Percentiles rank a stretch among this genome's conserved stretches.
Evolutionary conservation across 2,888 invertebrate genomes (phyloP).

Genomic region (Drepanosiphum platanoidis): DNA sequence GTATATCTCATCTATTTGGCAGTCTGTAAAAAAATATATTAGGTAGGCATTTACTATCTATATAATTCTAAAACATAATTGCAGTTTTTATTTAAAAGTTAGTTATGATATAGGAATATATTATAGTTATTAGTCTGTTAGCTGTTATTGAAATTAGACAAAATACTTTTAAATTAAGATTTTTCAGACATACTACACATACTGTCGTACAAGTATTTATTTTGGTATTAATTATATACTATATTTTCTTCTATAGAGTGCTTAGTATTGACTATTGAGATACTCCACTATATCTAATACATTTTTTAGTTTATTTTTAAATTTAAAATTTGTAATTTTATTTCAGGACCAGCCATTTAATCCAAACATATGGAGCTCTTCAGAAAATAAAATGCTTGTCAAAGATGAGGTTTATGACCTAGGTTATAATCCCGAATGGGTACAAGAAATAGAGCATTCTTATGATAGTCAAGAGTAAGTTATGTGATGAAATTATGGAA

Average conservation of each 20-base stretch:
- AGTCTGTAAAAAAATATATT: no score
- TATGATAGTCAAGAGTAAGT: conserved; percentile 31
- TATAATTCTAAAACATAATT: not conserved
- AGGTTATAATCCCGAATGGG: conserved; percentile 73
- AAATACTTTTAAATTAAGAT: no score
- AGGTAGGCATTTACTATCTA: not conserved
- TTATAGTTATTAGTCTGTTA: no score
- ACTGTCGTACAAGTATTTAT: no score
- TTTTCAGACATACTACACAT: no score
- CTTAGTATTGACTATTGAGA: no score
- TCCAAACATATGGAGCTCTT: conserved; percentile 54
- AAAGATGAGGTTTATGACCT: conserved; percentile 67
- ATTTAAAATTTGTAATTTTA: not conserved
- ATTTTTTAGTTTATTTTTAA: not conserved
- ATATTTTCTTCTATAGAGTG: no score
- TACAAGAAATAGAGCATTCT: conserved; percentile 70
- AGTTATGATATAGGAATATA: no score
- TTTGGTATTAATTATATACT: no score
- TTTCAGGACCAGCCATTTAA: conserved; percentile 22
- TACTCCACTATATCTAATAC: no score
- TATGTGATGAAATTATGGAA: not conserved
- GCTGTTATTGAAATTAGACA: no score
- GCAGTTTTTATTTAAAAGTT: no score
- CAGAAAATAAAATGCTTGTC: conserved; percentile 60
- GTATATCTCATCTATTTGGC: not conserved